A percentile compares a stretch with the other conserved stretches of the same genome.
These are phyloP conservation scores for Drosophila borealis DNA, from an alignment of 2,888 invertebrate species.

Conservation along the genomic window DNA sequence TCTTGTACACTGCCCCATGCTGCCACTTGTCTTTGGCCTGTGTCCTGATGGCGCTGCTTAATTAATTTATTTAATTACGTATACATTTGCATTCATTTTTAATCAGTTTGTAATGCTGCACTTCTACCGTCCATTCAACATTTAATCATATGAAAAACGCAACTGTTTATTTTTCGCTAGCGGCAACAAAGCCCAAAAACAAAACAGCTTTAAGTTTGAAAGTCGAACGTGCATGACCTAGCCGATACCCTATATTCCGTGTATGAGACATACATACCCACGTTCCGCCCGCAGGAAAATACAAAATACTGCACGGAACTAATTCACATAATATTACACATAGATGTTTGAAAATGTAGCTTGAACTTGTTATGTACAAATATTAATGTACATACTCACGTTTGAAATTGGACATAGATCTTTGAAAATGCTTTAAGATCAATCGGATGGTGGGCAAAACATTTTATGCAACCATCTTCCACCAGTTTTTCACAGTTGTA, in stretches of 20 bases:
- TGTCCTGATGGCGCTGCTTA: slow-evolving; percentile 50
- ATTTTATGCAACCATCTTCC: too few relatives aligned
- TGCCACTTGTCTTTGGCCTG: slow-evolving; percentile 27
- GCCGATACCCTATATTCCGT: neutral
- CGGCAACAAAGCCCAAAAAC: slow-evolving; percentile 21
- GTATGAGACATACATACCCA: too few relatives aligned
- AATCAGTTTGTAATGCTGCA: slow-evolving; percentile 69
- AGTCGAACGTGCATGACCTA: neutral
- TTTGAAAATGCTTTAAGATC: too few relatives aligned
- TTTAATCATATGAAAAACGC: slow-evolving; percentile 48
- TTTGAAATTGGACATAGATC: too few relatives aligned
- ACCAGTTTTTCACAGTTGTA: too few relatives aligned
- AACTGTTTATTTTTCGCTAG: slow-evolving; percentile 52
- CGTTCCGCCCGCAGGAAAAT: too few relatives aligned
- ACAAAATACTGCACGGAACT: too few relatives aligned
- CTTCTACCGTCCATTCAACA: slow-evolving; percentile 54
- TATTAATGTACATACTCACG: too few relatives aligned
- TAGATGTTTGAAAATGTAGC: too few relatives aligned
- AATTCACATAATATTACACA: too few relatives aligned
- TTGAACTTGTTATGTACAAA: too few relatives aligned
- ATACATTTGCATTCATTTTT: slow-evolving; percentile 75
- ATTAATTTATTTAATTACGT: slow-evolving; percentile 81
- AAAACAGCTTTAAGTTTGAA: slow-evolving; percentile 1
- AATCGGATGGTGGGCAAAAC: too few relatives aligned
- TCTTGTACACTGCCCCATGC: neutral